These are phyloP conservation scores for Drosophila pachea DNA, from an alignment of 1,140 invertebrate genomes.

Conservation along the genomic window DNA sequence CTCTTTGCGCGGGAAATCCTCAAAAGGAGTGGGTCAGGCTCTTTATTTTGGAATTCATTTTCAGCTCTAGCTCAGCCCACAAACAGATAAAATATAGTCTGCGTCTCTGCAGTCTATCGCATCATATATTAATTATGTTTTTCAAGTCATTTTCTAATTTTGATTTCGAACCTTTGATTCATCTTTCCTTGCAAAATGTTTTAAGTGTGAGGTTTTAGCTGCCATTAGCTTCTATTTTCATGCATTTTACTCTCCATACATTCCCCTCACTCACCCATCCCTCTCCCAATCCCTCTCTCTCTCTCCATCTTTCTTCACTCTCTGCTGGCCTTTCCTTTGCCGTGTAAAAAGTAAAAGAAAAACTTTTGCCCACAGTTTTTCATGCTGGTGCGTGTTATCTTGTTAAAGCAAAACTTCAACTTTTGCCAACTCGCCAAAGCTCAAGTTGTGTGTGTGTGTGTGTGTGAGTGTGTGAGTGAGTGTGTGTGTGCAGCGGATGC, in stretches of 20 bases:
- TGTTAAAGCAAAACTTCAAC: conserved; percentile 76
- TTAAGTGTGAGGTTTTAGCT: no score
- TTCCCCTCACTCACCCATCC: neutral
- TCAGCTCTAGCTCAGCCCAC: no score
- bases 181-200: neutral
- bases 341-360: conserved; percentile 49
- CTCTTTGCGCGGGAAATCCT: neutral
- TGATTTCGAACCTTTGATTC: neutral
- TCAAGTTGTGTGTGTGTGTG: conserved; percentile 12
- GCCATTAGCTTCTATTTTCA: neutral
- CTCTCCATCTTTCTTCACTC: no score
- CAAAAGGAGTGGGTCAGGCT: no score
- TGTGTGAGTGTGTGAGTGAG: conserved; percentile 5
- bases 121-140: no score
- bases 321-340: conserved; percentile 7
- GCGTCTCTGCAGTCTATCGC: no score
- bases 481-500: conserved; percentile 43
- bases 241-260: neutral
- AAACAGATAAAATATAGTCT: no score
- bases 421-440: conserved; percentile 66
- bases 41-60: no score
- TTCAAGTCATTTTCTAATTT: no score
- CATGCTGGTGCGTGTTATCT: conserved; percentile 76
- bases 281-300: conserved; percentile 9
- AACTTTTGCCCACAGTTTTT: conserved; percentile 74